phyloP scores from a whole-genome alignment of 2,113 vertebrate genomes.

The Callionymus lyra region DNA sequence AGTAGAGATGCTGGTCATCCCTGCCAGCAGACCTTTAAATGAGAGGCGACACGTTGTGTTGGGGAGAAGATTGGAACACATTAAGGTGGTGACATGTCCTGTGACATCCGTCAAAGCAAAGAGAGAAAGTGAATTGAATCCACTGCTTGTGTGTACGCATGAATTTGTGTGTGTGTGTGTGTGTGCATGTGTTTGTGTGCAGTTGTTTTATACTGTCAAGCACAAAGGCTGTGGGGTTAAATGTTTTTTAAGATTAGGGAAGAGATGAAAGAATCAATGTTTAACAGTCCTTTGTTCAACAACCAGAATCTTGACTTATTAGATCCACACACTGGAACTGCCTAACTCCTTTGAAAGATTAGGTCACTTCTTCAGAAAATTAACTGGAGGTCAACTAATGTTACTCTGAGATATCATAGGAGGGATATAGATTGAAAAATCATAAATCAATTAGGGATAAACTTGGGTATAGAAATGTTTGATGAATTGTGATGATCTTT shows the following conservation, averaged over 20 bases:
- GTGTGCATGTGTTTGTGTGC: constrained; percentile 9
- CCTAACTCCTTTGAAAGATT: too few relatives aligned
- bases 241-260: constrained; percentile 17
- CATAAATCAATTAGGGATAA: too few relatives aligned
- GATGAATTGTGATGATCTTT: too few relatives aligned
- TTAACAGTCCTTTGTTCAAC: constrained; percentile 49
- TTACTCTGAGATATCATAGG: too few relatives aligned
- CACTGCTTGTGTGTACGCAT: constrained; percentile 35
- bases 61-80: constrained; percentile 62
- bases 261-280: too few relatives aligned
- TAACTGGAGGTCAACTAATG: too few relatives aligned
- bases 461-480: too few relatives aligned
- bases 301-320: constrained; percentile 43
- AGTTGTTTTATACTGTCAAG: constrained; percentile 2
- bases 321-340: constrained; percentile 39
- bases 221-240: constrained; percentile 1
- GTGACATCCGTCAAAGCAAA: constrained; percentile 44
- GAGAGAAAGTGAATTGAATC: constrained; percentile 31
- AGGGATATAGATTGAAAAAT: too few relatives aligned
- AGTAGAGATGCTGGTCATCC: constrained; percentile 35
- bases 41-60: constrained; percentile 63
- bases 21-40: constrained; percentile 55
- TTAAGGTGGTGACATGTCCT: constrained; percentile 57
- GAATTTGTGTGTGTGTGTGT: constrained; percentile 20
- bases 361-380: too few relatives aligned